phyloP scores from a whole-genome alignment of 2,113 vertebrate species.

The Prionailurus viverrinus region DNA sequence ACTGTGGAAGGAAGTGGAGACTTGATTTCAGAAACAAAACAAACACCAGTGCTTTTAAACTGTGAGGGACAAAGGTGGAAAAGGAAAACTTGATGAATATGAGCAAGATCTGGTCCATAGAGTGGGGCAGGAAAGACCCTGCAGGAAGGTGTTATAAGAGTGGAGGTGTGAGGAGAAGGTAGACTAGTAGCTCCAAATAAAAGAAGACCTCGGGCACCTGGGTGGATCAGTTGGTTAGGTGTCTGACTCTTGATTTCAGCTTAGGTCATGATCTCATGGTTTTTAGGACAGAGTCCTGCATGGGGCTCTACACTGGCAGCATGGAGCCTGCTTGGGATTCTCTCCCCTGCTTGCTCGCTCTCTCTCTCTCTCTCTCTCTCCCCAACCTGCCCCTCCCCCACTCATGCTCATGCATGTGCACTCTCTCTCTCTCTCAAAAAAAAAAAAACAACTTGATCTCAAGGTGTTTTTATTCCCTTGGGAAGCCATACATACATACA shows the following conservation, averaged over 20 bases:
- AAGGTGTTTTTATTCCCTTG: background rate
- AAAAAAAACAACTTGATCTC: background rate
- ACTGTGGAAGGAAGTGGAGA: background rate
- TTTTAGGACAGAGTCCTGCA: no score
- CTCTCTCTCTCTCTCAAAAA: no score
- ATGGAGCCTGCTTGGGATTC: no score
- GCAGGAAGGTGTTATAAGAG: background rate
- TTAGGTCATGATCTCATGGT: no score
- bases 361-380: no score
- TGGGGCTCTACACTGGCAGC: no score
- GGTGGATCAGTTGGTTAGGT: no score
- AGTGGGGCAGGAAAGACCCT: background rate
- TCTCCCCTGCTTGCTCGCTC: no score
- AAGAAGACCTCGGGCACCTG: no score
- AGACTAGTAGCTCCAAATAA: background rate
- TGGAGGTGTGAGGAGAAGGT: background rate
- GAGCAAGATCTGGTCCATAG: background rate
- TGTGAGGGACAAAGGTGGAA: background rate
- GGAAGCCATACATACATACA: background rate
- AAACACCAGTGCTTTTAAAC: background rate
- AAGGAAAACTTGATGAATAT: background rate
- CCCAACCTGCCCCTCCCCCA: no score
- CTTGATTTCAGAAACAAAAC: background rate
- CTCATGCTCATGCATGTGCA: no score
- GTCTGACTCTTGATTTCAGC: no score